These are phyloP conservation scores for Ammodytes marinus DNA, from an alignment of 2,113 vertebrate genomes.

Conservation along the genomic window DNA sequence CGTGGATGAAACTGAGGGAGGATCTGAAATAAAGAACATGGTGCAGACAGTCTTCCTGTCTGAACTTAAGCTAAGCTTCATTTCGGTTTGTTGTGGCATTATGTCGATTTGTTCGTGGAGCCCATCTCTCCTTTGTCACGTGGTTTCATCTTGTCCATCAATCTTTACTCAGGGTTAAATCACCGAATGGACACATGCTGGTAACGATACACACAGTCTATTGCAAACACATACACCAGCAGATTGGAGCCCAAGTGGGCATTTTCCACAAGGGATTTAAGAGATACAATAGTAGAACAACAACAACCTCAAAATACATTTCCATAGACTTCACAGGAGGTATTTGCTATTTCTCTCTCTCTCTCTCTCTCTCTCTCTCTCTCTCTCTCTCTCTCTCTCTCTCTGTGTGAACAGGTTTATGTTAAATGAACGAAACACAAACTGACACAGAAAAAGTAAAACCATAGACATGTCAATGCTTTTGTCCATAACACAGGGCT, in stretches of 20 bases:
- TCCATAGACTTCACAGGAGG: slow-evolving; percentile 14
- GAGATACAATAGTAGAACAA: slow-evolving; percentile 21
- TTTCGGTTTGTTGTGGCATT: slow-evolving; percentile 56
- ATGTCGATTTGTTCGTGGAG: slow-evolving; percentile 57
- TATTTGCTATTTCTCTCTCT: neutral
- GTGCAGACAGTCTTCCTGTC: no score
- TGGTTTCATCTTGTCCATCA: slow-evolving; percentile 51
- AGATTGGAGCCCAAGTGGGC: slow-evolving; percentile 20
- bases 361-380: no score
- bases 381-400: no score
- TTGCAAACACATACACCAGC: neutral
- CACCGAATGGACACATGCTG: slow-evolving; percentile 7
- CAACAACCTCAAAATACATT: slow-evolving; percentile 20
- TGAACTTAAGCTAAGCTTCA: neutral
- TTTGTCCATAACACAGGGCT: neutral
- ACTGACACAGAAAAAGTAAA: neutral
- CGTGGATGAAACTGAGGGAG: no score
- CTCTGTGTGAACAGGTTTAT: neutral
- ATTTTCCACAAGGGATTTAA: slow-evolving; percentile 28
- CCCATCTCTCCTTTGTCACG: slow-evolving; percentile 44
- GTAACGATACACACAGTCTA: neutral
- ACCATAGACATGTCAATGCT: neutral
- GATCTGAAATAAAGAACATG: no score
- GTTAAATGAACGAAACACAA: neutral
- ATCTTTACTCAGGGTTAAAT: slow-evolving; percentile 54